Evolutionary conservation across 2,797 vertebrate species (phyloP).

Genomic region (Urosaurus nigricauda): DNA sequence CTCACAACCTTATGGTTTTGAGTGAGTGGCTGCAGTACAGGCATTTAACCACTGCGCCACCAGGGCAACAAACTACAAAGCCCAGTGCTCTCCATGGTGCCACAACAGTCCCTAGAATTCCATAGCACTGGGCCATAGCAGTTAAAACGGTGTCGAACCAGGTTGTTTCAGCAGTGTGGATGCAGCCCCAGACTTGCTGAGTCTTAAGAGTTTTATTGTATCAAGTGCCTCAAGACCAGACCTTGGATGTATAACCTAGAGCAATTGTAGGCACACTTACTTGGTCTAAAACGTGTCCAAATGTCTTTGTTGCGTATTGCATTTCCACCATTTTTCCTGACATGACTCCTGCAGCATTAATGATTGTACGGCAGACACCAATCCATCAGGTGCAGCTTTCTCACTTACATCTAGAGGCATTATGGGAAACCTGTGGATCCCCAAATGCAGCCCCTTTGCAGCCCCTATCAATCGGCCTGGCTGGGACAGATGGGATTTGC

Average conservation of each 20-base stretch:
- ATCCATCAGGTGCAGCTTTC: not conserved
- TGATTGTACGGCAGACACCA: not conserved
- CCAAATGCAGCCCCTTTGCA: too few relatives aligned
- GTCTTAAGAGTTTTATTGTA: not conserved
- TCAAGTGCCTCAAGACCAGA: too few relatives aligned
- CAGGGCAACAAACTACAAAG: too few relatives aligned
- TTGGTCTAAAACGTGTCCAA: not conserved
- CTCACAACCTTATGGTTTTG: too few relatives aligned
- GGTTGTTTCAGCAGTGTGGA: too few relatives aligned
- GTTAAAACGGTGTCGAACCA: too few relatives aligned
- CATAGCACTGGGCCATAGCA: too few relatives aligned
- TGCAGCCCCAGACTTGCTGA: not conserved
- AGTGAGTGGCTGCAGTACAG: too few relatives aligned
- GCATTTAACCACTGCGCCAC: too few relatives aligned
- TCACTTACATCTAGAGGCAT: not conserved
- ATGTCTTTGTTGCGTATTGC: not conserved
- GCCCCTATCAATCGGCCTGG: not conserved
- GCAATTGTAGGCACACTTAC: not conserved
- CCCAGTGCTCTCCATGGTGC: too few relatives aligned
- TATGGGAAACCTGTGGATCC: not conserved
- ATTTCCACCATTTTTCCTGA: not conserved
- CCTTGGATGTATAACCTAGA: not conserved
- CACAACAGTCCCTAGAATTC: too few relatives aligned
- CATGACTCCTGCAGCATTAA: not conserved
- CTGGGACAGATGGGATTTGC: not conserved